Conservation (phyloP, 2,797 vertebrate species). For the Cirrhinus mrigala region DNA sequence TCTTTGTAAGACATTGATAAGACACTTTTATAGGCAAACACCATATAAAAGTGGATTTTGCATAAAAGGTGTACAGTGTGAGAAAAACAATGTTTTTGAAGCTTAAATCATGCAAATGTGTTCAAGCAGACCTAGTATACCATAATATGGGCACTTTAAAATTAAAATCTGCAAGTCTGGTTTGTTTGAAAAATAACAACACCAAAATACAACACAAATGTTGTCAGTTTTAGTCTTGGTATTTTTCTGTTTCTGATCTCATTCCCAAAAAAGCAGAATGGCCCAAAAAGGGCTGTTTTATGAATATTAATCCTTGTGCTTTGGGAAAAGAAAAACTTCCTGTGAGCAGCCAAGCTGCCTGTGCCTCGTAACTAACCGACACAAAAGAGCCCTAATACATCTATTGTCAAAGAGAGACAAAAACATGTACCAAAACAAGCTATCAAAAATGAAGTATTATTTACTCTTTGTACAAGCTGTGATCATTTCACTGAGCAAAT, state of each 20-base stretch:
- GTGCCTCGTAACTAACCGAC: background rate
- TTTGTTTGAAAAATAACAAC: background rate
- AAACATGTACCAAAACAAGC: conserved; percentile 25
- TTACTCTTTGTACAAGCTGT: conserved; percentile 13
- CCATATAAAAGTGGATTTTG: too few species aligned
- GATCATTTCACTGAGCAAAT: conserved; percentile 30
- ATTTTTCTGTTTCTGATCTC: background rate
- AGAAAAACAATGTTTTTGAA: background rate
- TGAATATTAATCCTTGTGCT: background rate
- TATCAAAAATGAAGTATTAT: conserved; percentile 31
- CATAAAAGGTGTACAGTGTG: background rate
- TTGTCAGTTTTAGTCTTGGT: background rate
- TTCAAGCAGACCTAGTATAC: background rate
- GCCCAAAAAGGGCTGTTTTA: background rate
- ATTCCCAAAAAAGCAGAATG: conserved; percentile 4
- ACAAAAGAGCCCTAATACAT: conserved; percentile 21
- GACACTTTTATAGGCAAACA: too few species aligned
- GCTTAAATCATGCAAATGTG: background rate
- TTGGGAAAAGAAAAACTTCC: conserved; percentile 18
- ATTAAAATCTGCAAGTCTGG: background rate
- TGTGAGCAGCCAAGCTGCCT: conserved; percentile 16
- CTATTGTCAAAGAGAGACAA: conserved; percentile 17
- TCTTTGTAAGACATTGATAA: too few species aligned
- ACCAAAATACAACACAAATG: background rate
- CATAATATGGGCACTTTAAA: background rate